Evolutionary conservation across 2,888 invertebrate genomes (phyloP), one percentile per base, ranked within the genome.

Genomic region (Timema cristinae): DNA sequence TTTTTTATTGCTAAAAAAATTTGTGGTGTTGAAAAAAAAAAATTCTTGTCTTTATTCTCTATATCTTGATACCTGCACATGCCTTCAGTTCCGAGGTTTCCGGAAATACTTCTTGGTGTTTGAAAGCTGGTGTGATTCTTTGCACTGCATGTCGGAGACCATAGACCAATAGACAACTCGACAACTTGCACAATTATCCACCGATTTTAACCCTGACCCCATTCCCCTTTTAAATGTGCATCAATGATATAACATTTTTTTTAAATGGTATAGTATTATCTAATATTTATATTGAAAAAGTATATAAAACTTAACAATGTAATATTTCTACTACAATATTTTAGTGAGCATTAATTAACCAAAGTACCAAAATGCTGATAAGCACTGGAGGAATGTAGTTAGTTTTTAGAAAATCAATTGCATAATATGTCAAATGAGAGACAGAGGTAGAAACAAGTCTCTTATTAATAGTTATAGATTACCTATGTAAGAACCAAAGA

Each of bases 361-460:
- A 89, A 90, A 85, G 90, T 90, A 90, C 90, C 90, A 90, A 89
- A 72, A 67, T 75, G 73, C 72, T 72, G 71, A 73, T 73, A 32
- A 32, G 32, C 32, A 32, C 32, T 32, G 32, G 32, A 32, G 32
- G 32, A 32, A 32, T 51, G 66, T 63, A 66, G 66, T 59, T 75
- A 75, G 75, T 75, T 73, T 75, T 69, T 75, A 75, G 75, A 68
- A 66, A 66, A 54, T 32, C 32, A 32, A n/a, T n/a, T n/a, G n/a
- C 32, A 32, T 32, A 32, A 32, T 32, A 32, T 32, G 32, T 32
- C 32, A 32, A 32, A 32, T 32, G 32, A 32, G 32, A 32, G 32
- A 32, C 32, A 32, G 32, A 32, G 32, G 32, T 32, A 32, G 1
- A 32, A 32, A 32, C 32, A 32, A 32, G 32, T 32, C 32, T 32